Percentiles rank a stretch among this genome's conserved stretches.
Evolutionary conservation across 2,113 vertebrate genomes (phyloP).

Genomic region (Scortum barcoo): DNA sequence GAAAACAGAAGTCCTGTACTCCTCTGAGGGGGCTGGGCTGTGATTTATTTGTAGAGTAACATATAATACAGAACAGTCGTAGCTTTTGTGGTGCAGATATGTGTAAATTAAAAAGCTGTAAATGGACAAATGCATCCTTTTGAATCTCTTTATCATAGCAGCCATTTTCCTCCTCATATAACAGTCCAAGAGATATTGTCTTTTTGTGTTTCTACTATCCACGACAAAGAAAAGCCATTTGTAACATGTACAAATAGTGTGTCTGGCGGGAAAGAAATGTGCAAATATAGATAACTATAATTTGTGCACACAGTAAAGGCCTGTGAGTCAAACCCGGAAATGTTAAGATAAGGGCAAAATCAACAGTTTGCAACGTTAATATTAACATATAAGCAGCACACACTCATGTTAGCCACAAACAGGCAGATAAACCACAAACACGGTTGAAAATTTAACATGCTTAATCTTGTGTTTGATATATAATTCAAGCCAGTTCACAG

Average conservation of each 20-base stretch:
- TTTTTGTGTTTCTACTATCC: not conserved
- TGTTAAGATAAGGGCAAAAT: not conserved
- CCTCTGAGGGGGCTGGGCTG: not conserved
- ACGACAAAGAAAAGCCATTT: not conserved
- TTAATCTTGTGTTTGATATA: slow-evolving; percentile 3
- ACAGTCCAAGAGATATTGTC: not conserved
- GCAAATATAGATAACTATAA: not conserved
- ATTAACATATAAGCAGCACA: not conserved
- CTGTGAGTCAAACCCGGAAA: no score
- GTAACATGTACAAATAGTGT: not conserved
- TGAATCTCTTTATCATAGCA: not conserved
- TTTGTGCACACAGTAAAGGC: not conserved
- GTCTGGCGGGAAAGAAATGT: not conserved
- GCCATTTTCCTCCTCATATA: not conserved
- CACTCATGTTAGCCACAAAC: not conserved
- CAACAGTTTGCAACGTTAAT: not conserved
- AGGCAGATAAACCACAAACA: not conserved
- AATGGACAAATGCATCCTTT: not conserved
- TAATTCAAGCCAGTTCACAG: slow-evolving; percentile 4
- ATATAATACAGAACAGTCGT: not conserved
- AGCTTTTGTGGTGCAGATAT: not conserved
- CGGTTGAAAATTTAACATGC: not conserved
- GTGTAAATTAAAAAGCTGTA: not conserved
- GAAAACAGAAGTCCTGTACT: not conserved
- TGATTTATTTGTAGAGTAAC: not conserved